Evolutionary conservation across 2,888 invertebrate genomes (phyloP).

Genomic region (Diplolepis rosae): DNA sequence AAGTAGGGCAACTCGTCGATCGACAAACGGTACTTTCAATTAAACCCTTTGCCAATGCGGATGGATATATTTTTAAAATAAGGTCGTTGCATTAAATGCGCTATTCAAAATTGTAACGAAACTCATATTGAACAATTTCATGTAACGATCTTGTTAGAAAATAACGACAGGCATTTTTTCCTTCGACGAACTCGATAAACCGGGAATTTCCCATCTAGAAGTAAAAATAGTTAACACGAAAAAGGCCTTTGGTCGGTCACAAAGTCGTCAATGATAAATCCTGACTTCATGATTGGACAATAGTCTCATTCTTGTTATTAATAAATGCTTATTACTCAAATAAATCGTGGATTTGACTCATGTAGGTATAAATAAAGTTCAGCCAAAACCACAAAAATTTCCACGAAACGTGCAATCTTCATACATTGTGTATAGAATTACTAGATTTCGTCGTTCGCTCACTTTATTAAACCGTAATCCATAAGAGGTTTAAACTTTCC

Average conservation of each 20-base stretch:
- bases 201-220: slow-evolving; percentile 8
- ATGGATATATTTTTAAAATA: neutral
- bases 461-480: neutral
- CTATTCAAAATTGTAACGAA: neutral
- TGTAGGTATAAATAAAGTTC: slow-evolving; percentile 14
- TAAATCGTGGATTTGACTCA: slow-evolving; percentile 2
- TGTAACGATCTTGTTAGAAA: neutral
- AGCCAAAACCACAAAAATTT: slow-evolving; percentile 2
- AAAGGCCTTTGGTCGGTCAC: neutral
- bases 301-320: slow-evolving; percentile 15
- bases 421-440: neutral
- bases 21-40: neutral
- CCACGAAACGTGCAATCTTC: neutral
- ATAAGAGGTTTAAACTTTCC: neutral
- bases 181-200: slow-evolving; percentile 9
- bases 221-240: slow-evolving; percentile 21
- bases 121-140: neutral
- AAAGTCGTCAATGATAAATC: too few species aligned
- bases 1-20: neutral
- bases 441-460: slow-evolving; percentile 29
- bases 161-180: neutral
- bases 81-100: neutral
- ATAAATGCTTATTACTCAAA: slow-evolving; percentile 11
- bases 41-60: neutral
- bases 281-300: neutral